A percentile compares a stretch with the other conserved stretches of the same genome.
phyloP scores from a whole-genome alignment of 2,797 vertebrate genomes.

The Poeciliopsis turneri region DNA sequence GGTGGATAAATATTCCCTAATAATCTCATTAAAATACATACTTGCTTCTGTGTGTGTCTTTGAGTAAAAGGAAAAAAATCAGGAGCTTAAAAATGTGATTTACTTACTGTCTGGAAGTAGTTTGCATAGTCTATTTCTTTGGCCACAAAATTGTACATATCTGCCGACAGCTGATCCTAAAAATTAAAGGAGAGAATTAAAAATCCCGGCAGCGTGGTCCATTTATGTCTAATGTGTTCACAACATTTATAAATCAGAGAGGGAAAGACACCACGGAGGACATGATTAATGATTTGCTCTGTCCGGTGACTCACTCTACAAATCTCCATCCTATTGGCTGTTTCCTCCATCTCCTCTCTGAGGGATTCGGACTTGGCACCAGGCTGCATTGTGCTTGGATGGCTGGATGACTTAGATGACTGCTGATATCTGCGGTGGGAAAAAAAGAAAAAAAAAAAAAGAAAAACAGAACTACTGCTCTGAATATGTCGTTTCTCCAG shows the following conservation, averaged over 20 bases:
- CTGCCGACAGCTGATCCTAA: conserved; percentile 97
- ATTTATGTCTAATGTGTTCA: conserved; percentile 34
- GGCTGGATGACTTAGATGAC: conserved; percentile 93
- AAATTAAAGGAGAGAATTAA: conserved; percentile 38
- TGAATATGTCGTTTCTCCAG: conserved; percentile 11
- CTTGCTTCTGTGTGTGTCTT: neutral
- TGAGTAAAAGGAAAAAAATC: neutral
- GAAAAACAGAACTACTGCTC: neutral
- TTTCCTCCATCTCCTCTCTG: conserved; percentile 99
- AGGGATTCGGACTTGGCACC: conserved; percentile 95
- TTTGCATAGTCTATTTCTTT: conserved; percentile 99
- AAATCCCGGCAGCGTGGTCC: conserved; percentile 6
- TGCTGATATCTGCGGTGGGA: conserved; percentile 90
- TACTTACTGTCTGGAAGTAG: conserved; percentile 94
- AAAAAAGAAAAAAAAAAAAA: neutral
- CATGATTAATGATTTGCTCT: conserved; percentile 4
- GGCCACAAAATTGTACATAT: conserved; percentile 99
- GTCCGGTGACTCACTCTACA: conserved; percentile 87
- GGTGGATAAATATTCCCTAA: neutral
- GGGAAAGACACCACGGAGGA: neutral
- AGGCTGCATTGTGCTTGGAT: conserved; percentile 91
- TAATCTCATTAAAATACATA: neutral
- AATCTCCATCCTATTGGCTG: conserved; percentile 98
- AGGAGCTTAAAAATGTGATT: neutral
- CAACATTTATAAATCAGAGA: conserved; percentile 33